Base-by-base conservation (phyloP, 2,797 vertebrate species). In the Poeciliopsis turneri region DNA sequence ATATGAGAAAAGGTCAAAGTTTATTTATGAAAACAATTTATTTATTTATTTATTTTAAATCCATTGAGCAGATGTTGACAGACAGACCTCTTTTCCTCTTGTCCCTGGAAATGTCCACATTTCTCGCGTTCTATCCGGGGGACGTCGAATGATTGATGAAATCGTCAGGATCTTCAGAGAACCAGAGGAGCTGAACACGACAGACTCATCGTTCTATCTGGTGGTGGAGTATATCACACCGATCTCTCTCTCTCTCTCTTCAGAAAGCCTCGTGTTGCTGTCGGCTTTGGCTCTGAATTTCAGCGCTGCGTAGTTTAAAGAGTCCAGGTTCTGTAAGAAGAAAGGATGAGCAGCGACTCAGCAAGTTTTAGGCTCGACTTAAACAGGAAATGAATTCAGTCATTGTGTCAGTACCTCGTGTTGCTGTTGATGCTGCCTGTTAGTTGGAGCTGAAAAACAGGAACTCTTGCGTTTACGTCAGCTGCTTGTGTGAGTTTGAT, bases 181-280 rank as follows among this genome's bases (percentile, higher is more conserved):
- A 46, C 45, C 45, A 46, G 45, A 46, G 15, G 45, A 36, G 1
- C 13, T 15, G 45, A 46, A 16, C 15, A 47, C 4, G 4, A 47
- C 46, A 47, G 46, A 16, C 15, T 16, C 6, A 20, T 23, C 7
- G 9, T 10, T 0, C 23, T 80, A 79, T 76, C 82, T 79, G 39
- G 85, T 82, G 33, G 88, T 74, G 47, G 81, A 61, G 16, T 84
- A 84, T 15, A 86, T 41, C 28, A 90, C 83, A 28, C 73, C 36
- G 13, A 15, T 0, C 1, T 80, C 71, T 71, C 3, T 12, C 13
- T 82, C 72, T 39, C 12, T 84, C 3, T 2, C 53, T 64, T 16
- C 47, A 20, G 23, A 43, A 47, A 72, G 33, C 45, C 36, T 77
- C 0, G 39, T 61, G 45, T 7, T 74, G 39, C 10, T 76, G 6